phyloP scores from a whole-genome alignment of 2,113 vertebrate genomes.

The Bagarius yarrelli region DNA sequence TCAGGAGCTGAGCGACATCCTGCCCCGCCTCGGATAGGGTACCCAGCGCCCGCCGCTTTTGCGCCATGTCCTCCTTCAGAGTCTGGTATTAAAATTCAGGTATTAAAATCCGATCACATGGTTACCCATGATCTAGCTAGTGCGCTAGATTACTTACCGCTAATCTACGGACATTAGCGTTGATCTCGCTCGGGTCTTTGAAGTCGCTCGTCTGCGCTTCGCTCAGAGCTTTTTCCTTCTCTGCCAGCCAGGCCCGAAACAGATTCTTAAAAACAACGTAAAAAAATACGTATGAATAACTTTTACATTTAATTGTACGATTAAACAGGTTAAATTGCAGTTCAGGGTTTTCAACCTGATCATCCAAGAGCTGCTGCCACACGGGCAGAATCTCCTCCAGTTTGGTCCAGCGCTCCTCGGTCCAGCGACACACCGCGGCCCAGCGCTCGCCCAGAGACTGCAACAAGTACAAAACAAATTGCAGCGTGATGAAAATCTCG shows the following conservation, averaged over 20 bases:
- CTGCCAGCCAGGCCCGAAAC: constrained; percentile 84
- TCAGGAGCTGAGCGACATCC: constrained; percentile 81
- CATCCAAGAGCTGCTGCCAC: constrained; percentile 89
- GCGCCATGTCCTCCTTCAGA: constrained; percentile 95
- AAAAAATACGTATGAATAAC: no score
- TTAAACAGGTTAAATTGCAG: background rate
- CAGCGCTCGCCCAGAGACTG: constrained; percentile 93
- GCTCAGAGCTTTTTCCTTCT: constrained; percentile 86
- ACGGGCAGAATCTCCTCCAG: constrained; percentile 83
- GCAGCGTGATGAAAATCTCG: no score
- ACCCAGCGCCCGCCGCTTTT: constrained; percentile 83
- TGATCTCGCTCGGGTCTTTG: constrained; percentile 84
- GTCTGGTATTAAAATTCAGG: constrained; percentile 65
- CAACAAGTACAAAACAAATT: background rate
- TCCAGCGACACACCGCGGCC: constrained; percentile 97
- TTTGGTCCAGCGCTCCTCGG: constrained; percentile 86
- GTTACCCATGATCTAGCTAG: no score
- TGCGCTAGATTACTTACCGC: constrained; percentile 78
- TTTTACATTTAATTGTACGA: no score
- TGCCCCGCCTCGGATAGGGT: constrained; percentile 86
- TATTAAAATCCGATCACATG: background rate
- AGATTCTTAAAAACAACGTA: constrained; percentile 72
- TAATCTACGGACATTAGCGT: constrained; percentile 83
- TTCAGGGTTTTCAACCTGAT: constrained; percentile 76
- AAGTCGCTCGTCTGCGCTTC: constrained; percentile 86